Conservation (phyloP, 2,888 invertebrate genomes). For the Nomada flava region DNA sequence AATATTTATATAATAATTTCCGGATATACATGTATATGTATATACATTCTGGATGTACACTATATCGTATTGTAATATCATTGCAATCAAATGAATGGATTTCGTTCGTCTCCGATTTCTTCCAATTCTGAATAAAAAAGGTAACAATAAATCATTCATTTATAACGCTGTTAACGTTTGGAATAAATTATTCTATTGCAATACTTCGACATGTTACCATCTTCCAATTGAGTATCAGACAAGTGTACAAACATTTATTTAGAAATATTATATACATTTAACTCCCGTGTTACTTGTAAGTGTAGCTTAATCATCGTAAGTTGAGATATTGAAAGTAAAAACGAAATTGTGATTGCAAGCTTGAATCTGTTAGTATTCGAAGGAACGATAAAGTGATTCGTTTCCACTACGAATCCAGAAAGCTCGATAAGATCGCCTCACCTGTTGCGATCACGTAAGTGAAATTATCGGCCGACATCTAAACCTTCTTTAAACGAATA, state of each 20-base stretch:
- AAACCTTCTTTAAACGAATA: slow-evolving; percentile 36
- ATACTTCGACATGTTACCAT: neutral
- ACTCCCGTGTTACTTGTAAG: too few relatives aligned
- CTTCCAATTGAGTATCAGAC: too few relatives aligned
- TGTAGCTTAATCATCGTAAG: too few relatives aligned
- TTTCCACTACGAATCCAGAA: slow-evolving; percentile 34
- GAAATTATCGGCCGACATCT: slow-evolving; percentile 33
- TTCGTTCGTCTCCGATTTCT: neutral
- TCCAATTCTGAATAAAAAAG: neutral
- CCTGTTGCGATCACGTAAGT: slow-evolving; percentile 60
- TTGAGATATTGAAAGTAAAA: neutral
- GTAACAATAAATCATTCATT: slow-evolving; percentile 7
- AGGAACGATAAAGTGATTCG: slow-evolving; percentile 42
- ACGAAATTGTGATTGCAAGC: neutral
- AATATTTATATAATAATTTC: too few relatives aligned
- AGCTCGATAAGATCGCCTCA: slow-evolving; percentile 50
- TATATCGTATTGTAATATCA: too few relatives aligned
- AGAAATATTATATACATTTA: too few relatives aligned
- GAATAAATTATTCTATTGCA: slow-evolving; percentile 7
- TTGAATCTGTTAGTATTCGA: slow-evolving; percentile 8
- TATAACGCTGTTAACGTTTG: slow-evolving; percentile 8
- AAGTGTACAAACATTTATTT: too few relatives aligned
- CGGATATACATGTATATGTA: too few relatives aligned
- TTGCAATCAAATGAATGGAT: too few relatives aligned
- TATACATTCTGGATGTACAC: too few relatives aligned